Evolutionary conservation across 2,888 invertebrate species (phyloP).

Genomic region (Cheilosia vulpina): DNA sequence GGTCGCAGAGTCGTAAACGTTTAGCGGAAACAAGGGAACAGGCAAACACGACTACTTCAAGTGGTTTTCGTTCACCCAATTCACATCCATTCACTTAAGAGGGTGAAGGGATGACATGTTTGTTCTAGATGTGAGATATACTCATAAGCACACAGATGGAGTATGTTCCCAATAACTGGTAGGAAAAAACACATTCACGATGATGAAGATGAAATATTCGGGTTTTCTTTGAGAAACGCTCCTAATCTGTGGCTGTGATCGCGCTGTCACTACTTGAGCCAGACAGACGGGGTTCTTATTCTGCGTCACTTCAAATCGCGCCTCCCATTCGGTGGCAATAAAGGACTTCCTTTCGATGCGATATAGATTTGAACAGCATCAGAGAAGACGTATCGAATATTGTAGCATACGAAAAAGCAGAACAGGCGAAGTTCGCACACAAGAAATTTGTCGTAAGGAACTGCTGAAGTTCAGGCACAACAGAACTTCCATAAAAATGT

Average conservation of each 20-base stretch:
- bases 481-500: no score
- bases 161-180: constrained; percentile 37
- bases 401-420: no score
- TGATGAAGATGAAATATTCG: constrained; percentile 43
- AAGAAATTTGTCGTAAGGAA: no score
- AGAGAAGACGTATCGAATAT: no score
- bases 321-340: constrained; percentile 39
- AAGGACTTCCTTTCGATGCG: constrained; percentile 54
- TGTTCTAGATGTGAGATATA: constrained; percentile 68
- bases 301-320: constrained; percentile 26
- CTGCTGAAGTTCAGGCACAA: no score
- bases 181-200: neutral
- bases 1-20: constrained; percentile 19
- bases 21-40: constrained; percentile 34
- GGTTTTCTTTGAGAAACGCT: constrained; percentile 47
- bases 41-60: constrained; percentile 44
- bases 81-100: constrained; percentile 62
- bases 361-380: neutral
- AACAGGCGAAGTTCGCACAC: no score
- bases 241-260: constrained; percentile 62
- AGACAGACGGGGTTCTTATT: constrained; percentile 36
- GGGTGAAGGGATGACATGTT: constrained; percentile 73
- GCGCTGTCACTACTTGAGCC: constrained; percentile 58
- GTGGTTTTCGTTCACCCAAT: constrained; percentile 66
- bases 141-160: constrained; percentile 23